phyloP scores from a whole-genome alignment of 2,797 vertebrate species.

The Dromococcyx pavoninus region DNA sequence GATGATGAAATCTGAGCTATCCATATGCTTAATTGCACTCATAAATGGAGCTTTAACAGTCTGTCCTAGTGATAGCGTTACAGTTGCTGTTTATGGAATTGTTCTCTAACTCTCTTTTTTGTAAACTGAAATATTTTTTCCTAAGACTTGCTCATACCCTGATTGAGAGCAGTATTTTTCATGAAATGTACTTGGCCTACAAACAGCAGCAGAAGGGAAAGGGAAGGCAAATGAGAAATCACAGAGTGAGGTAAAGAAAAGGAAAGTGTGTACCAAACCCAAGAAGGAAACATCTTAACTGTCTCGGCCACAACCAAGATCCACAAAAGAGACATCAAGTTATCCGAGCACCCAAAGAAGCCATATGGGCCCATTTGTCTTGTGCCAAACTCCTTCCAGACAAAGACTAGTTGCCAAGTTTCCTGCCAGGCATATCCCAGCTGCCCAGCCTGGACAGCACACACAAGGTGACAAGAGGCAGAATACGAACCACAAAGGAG shows the following conservation, averaged over 20 bases:
- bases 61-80: conserved; percentile 23
- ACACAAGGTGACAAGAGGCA: background rate
- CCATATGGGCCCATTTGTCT: background rate
- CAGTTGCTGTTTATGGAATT: conserved; percentile 56
- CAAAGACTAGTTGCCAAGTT: background rate
- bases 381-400: background rate
- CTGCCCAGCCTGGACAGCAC: background rate
- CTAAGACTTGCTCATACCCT: background rate
- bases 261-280: background rate
- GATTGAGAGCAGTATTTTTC: background rate
- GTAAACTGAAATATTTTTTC: conserved; percentile 33
- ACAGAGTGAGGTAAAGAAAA: background rate
- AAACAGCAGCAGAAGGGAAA: conserved; percentile 21
- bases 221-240: background rate
- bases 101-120: conserved; percentile 44
- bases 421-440: background rate
- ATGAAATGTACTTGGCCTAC: background rate
- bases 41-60: conserved; percentile 57
- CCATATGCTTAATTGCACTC: conserved; percentile 68
- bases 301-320: background rate
- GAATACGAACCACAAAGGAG: background rate
- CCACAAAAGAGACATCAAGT: background rate
- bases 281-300: background rate
- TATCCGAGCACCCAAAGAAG: background rate
- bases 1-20: conserved; percentile 55